phyloP scores from a whole-genome alignment of 23 tunicate species.

The Clavelina lepadiformis region DNA sequence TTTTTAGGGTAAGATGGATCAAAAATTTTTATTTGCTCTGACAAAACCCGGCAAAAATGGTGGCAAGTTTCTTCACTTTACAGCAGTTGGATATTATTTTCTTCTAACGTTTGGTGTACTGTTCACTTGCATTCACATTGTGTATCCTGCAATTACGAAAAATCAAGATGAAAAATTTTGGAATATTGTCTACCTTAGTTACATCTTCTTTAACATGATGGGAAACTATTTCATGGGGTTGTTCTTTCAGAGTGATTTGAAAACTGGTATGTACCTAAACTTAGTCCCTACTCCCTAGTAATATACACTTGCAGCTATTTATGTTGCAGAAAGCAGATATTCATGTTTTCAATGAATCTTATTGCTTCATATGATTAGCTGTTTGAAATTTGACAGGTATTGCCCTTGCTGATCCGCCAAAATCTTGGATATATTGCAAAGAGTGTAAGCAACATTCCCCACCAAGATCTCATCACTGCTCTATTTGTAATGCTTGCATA shows the following conservation, averaged over 20 bases:
- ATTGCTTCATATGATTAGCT: background rate
- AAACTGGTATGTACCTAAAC: conserved; percentile 32
- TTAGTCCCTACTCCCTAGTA: background rate
- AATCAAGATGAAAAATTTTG: conserved; percentile 11
- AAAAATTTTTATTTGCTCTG: no score
- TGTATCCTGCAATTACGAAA: conserved; percentile 46
- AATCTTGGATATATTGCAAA: conserved; percentile 55
- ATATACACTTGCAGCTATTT: background rate
- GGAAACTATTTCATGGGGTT: conserved; percentile 75
- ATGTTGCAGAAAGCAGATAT: background rate
- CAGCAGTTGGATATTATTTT: conserved; percentile 51
- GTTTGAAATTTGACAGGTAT: conserved; percentile 30
- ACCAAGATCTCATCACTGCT: conserved; percentile 90
- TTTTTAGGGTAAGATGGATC: no score
- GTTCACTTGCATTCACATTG: conserved; percentile 48
- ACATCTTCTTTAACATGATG: conserved; percentile 64
- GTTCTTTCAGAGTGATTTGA: conserved; percentile 11
- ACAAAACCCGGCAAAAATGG: no score
- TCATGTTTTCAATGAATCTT: background rate
- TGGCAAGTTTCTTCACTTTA: conserved; percentile 23
- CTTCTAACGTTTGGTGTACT: conserved; percentile 36
- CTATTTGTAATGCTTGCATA: conserved; percentile 57
- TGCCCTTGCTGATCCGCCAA: conserved; percentile 50
- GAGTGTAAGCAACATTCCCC: conserved; percentile 78
- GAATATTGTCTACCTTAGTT: conserved; percentile 8